Conservation (phyloP, 2,797 vertebrate genomes). For the Onychomys arenicola region DNA sequence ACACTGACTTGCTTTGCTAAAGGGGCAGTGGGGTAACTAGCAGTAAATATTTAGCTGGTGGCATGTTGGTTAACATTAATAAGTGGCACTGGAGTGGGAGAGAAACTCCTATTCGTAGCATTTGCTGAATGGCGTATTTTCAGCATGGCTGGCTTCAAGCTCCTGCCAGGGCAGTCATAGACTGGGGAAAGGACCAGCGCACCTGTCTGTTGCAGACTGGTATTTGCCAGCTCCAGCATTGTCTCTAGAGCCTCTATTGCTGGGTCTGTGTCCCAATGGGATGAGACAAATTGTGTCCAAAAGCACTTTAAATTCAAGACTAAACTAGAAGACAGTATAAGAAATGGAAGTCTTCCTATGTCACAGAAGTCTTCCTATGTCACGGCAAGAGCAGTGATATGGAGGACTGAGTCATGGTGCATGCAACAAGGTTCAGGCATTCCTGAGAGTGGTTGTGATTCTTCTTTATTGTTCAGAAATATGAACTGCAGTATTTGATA, state of each 20-base stretch:
- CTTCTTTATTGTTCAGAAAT: not conserved
- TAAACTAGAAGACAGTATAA: not conserved
- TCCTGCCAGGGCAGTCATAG: no score
- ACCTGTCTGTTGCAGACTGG: not conserved
- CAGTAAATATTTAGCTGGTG: slow-evolving; percentile 22
- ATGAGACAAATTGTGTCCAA: not conserved
- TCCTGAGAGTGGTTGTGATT: not conserved
- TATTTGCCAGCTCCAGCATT: not conserved
- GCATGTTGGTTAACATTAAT: not conserved
- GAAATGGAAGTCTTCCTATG: not conserved
- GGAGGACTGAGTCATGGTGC: not conserved
- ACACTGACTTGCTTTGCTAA: slow-evolving; percentile 36
- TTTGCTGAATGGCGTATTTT: not conserved
- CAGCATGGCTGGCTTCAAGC: not conserved
- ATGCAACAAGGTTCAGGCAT: not conserved
- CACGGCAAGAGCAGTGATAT: not conserved
- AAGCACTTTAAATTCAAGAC: not conserved
- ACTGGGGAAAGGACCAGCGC: not conserved
- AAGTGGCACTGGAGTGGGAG: not conserved
- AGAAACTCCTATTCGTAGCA: not conserved
- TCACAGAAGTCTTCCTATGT: not conserved
- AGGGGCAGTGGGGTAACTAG: not conserved
- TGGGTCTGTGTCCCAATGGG: not conserved
- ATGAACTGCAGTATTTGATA: not conserved
- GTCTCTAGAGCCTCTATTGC: not conserved